Base-by-base conservation (phyloP, 1,140 invertebrate genomes). In the Planococcus citri region DNA sequence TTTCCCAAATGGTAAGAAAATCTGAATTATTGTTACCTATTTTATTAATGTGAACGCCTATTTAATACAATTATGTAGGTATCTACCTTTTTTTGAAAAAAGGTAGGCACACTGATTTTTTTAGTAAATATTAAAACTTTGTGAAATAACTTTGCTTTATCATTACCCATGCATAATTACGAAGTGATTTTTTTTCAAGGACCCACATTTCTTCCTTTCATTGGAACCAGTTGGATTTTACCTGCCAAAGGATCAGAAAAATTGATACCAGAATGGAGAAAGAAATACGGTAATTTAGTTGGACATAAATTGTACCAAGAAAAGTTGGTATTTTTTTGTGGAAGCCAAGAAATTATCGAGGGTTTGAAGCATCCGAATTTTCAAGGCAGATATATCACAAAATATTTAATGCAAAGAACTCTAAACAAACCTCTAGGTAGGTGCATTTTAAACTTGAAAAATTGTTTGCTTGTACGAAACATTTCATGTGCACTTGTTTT, bases 281-380 rank as follows among this genome's bases (percentile, higher is more conserved):
- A 64, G 20, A 64, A 64, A 64, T 64, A 64, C 17, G 60, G 60
- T 27, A 64, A 64, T 17, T 6, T 64, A 4, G 24, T 64, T 64
- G 60, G 60, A 24, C 60, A 64, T 25, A 64, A 64, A 64, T 25
- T 64, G 2, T 10, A 21, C 24, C 3, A 25, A 6, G 22, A 12
- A 24, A 25, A 64, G 2, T 64, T 64, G 10, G 60, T 64, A 6
- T 2, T 64, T 9, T 2, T 64, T 17, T 24, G 60, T 17, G 60
- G 22, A 22, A 24, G 20, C 24, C 10, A 64, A 20, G 60, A 64
- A 24, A 64, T 64, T 27, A 27, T 64, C 1, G 25, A 27, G 10
- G 20, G 20, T 10, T 20, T 64, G 17, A 64, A 64, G 22, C 60
- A 64, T 17, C 60, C 60, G 2, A 64, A 64, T 64, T 64, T 64